Conservation (phyloP, 2,113 vertebrate genomes). For the Progne subis region DNA sequence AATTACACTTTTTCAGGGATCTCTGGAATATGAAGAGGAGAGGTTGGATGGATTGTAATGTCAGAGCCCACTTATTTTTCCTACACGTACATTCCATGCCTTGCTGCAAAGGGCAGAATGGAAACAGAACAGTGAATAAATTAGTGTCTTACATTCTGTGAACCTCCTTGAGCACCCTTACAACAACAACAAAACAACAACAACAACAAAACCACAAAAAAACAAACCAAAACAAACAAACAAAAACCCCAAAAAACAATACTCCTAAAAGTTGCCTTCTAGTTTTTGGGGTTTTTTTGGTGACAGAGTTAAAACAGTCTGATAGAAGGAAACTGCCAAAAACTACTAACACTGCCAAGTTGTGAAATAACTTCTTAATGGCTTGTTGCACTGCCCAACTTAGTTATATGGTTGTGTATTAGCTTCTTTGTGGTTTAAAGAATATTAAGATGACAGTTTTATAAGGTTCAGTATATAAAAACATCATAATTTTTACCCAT, state of each 20-base stretch:
- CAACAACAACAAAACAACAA: too few relatives aligned
- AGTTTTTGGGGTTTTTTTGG: background rate
- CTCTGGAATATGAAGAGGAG: background rate
- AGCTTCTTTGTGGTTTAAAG: background rate
- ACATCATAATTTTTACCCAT: background rate
- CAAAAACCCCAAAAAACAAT: background rate
- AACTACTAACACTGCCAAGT: background rate
- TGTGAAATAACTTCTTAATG: background rate
- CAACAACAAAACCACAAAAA: too few relatives aligned
- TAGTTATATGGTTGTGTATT: background rate
- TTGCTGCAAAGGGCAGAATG: background rate
- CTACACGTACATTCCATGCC: constrained; percentile 17
- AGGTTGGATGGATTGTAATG: background rate
- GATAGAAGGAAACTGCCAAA: background rate
- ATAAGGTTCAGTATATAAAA: background rate
- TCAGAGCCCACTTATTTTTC: constrained; percentile 31
- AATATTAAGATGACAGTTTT: background rate
- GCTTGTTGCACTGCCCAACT: background rate
- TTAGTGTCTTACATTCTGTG: background rate
- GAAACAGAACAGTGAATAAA: background rate
- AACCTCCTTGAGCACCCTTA: background rate
- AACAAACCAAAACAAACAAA: too few relatives aligned
- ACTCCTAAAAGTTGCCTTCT: too few relatives aligned
- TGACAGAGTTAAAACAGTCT: background rate
- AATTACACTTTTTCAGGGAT: background rate